Evolutionary conservation across 2,888 invertebrate species (phyloP), one percentile per base, ranked within the genome.

Genomic region (Blomia tropicalis): DNA sequence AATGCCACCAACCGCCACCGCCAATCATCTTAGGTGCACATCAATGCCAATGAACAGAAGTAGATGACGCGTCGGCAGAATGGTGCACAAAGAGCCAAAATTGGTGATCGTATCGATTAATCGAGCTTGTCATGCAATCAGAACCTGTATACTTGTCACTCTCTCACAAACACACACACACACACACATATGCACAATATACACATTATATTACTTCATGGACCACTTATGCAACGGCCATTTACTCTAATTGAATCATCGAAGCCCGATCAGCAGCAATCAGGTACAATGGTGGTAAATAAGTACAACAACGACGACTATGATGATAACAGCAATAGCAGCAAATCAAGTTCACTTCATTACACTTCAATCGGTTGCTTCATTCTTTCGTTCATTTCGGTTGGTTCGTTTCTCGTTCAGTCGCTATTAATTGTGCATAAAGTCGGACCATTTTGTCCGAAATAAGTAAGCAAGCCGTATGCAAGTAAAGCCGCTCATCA

Each of bases 391-490:
- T n/a, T 17, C 41, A 41, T 41, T 41, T 41, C 41, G 14, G 14
- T 41, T 41, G 14, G 41, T 41, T n/a, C 14, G 41, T 17, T 17
- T 14, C 41, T 41, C n/a, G 14, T 19, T 47, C 7, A 14, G 51
- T 27, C 51, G 51, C 7, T 47, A 25, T 47, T 47, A 47, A 47
- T 47, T 47, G 51, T 47, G 51, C 51, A 47, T 47, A 47, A 47
- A 47, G 51, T 47, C 23, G 51, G 27, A 7, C 23, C 51, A 19
- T 47, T 47, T 47, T 47, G 51, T 47, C n/a, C n/a, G n/a, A n/a
- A n/a, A n/a, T n/a, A n/a, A n/a, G 23, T 47, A 47, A 47, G 51
- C 51, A 47, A 47, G 14, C 51, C 51, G n/a, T n/a, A n/a, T n/a
- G n/a, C n/a, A n/a, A n/a, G n/a, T n/a, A 47, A 47, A 47, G 51